Percentiles rank a stretch among this genome's conserved stretches.
phyloP scores from a whole-genome alignment of 2,888 invertebrate species.

The Papilio elwesi region DNA sequence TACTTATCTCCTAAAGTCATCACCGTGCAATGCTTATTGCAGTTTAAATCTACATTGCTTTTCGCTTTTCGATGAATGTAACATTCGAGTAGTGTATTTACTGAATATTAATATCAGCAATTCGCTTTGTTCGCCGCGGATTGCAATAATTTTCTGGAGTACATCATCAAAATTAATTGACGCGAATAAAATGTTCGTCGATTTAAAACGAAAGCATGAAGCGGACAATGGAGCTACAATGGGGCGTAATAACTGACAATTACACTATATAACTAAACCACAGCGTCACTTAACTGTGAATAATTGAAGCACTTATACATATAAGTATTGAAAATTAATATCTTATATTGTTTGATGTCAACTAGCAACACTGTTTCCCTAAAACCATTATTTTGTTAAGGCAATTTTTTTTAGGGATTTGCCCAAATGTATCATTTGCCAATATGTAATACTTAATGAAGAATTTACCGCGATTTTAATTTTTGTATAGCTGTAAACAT shows the following conservation, averaged over 20 bases:
- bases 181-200: conserved; percentile 46
- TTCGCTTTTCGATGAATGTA: conserved; percentile 13
- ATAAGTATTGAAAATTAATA: no score
- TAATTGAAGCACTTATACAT: conserved; percentile 5
- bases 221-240: conserved; percentile 55
- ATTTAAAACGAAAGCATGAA: conserved; percentile 46
- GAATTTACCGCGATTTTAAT: no score
- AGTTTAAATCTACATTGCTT: background rate
- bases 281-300: conserved; percentile 43
- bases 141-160: conserved; percentile 49
- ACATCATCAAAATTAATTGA: conserved; percentile 52
- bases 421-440: no score
- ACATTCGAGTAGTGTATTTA: conserved; percentile 29
- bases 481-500: no score
- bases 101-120: conserved; percentile 34
- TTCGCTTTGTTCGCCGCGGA: conserved; percentile 45
- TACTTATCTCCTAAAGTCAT: background rate
- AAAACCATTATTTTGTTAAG: no score
- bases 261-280: conserved; percentile 49
- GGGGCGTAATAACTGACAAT: conserved; percentile 60
- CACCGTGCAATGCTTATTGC: background rate
- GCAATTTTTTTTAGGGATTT: no score
- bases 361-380: no score
- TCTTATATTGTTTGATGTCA: no score
- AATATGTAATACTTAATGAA: no score